Evolutionary conservation across 2,888 invertebrate genomes (phyloP), one percentile per base, ranked within the genome.

Genomic region (Melangyna quadrimaculata): DNA sequence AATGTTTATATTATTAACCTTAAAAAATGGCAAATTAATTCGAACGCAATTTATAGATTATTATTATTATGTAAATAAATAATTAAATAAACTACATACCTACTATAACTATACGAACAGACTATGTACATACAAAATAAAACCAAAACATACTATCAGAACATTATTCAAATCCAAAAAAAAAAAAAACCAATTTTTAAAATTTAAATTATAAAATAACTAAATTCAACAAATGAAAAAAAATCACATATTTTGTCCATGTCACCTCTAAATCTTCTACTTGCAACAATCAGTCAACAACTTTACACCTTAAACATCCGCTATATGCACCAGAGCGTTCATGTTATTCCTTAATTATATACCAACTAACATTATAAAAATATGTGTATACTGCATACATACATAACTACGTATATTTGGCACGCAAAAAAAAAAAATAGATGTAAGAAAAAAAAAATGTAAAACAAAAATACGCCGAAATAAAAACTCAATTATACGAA

Each of bases 201-300:
- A 65, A 32, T 17, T 43, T n/a, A 40, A 7, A 61, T 1, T 9
- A 17, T 43, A n/a, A 63, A 61, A 3, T 27, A 43, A 17, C 6
- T 24, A 59, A 32, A 57, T 32, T 40, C 14, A 61, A 73, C 12
- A 22, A 45, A 14, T 17, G 2, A 17, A 24, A 45, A 32, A 14
- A 17, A 57, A 29, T 32, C 14, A 75, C 55, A 65, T 63, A 73
- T 75, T 78, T 80, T 72, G 51, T 40, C 75, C 80, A 67, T 53
- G 59, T 80, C 84, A 84, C 84, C 80, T 84, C 40, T 59, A 40
- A 84, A 80, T 67, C 67, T 75, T 75, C 57, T 80, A 75, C 37
- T 74, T 71, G 79, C 83, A 84, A 84, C 83, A 84, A 84, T 84
- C 83, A 84, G 83, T 84, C 57, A 75, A 65, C 65, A 74, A 79